Conservation (phyloP, 2,888 invertebrate species). For the Nemapogon koenigi region DNA sequence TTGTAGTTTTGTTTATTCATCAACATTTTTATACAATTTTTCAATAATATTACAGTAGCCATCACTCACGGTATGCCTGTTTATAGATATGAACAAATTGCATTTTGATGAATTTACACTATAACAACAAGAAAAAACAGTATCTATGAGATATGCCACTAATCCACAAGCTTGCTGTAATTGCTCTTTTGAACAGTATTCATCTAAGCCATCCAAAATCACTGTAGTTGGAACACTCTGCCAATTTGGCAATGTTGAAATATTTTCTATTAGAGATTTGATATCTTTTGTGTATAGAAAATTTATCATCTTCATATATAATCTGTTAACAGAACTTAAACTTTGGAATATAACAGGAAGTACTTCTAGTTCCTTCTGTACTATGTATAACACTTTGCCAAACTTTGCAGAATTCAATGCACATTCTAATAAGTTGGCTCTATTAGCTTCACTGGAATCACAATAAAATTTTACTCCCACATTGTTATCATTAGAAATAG, state of each 20-base stretch:
- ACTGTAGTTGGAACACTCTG: conserved; percentile 40
- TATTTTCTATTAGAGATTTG: conserved; percentile 37
- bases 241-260: conserved; percentile 41
- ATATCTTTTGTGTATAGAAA: conserved; percentile 42
- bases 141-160: conserved; percentile 36
- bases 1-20: neutral
- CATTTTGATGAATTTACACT: too few species aligned
- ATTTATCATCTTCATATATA: conserved; percentile 52
- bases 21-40: conserved; percentile 27
- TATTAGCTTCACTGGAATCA: conserved; percentile 28
- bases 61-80: conserved; percentile 27
- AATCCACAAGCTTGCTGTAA: conserved; percentile 42
- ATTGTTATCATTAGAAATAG: too few species aligned
- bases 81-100: conserved; percentile 31
- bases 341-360: conserved; percentile 48
- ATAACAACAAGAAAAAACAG: conserved; percentile 33
- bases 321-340: conserved; percentile 30
- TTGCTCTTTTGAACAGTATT: conserved; percentile 30
- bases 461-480: conserved; percentile 29
- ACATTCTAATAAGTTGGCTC: conserved; percentile 41
- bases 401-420: conserved; percentile 32
- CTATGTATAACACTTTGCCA: conserved; percentile 48
- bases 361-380: conserved; percentile 40
- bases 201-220: conserved; percentile 41
- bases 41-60: conserved; percentile 31